Percentiles rank a stretch among this genome's conserved stretches.
Evolutionary conservation across 2,113 vertebrate genomes (phyloP).

Genomic region (Meriones unguiculatus): DNA sequence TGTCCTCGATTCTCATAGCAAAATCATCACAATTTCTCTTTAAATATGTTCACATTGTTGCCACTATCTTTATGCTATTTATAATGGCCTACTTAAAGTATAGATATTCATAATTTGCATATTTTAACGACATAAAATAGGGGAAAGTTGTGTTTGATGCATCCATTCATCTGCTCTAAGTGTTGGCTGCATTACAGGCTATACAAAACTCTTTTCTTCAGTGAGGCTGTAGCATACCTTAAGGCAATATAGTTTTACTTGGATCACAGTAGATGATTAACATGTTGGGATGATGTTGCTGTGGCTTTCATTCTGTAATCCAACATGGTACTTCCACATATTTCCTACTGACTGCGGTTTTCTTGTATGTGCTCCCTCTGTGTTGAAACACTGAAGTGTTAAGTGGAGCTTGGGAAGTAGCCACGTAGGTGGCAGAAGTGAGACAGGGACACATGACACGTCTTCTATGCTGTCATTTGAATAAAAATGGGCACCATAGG

Average conservation of each 20-base stretch:
- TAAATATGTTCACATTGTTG: slow-evolving; percentile 62
- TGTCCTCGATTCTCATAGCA: slow-evolving; percentile 71
- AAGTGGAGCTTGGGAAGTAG: not conserved
- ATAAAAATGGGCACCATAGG: not conserved
- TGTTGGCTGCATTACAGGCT: not conserved
- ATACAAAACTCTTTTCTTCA: not conserved
- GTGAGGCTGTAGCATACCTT: not conserved
- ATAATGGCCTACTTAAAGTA: slow-evolving; percentile 43
- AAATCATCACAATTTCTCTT: slow-evolving; percentile 70
- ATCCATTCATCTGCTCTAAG: not conserved
- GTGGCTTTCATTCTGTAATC: not conserved
- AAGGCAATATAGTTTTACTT: not conserved
- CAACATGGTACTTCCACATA: not conserved
- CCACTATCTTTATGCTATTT: slow-evolving; percentile 63
- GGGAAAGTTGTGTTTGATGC: not conserved
- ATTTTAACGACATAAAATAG: slow-evolving; percentile 36
- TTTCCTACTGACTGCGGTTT: not conserved
- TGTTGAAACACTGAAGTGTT: not conserved
- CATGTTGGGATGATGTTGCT: not conserved
- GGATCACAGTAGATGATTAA: slow-evolving; percentile 41
- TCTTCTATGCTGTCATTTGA: not conserved
- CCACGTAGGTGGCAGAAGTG: not conserved
- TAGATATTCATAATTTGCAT: slow-evolving; percentile 14
- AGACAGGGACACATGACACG: not conserved
- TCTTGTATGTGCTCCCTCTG: not conserved